Evolutionary conservation across 37 sponge, comb jelly and placozoan genomes (phyloP).

Genomic region (Spongilla lacustris): DNA sequence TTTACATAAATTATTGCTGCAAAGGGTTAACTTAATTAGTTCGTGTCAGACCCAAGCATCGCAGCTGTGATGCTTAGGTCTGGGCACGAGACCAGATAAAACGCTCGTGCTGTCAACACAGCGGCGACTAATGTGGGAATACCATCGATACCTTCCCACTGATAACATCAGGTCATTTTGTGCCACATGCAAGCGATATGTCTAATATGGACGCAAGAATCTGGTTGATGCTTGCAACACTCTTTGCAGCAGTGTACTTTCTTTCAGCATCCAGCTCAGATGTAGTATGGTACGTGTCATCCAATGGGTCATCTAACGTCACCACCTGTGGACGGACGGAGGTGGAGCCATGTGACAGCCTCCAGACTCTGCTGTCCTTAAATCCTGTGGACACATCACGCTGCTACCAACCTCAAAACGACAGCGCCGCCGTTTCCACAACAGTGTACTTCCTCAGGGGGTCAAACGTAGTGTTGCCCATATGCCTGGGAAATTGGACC

Average conservation of each 20-base stretch:
- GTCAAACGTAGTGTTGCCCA: not conserved
- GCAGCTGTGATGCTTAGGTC: no score
- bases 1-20: no score
- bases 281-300: slow-evolving; percentile 53
- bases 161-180: not conserved
- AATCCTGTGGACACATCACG: not conserved
- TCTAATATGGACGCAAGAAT: not conserved
- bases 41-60: no score
- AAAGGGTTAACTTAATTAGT: no score
- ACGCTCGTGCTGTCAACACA: no score
- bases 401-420: not conserved
- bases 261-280: not conserved
- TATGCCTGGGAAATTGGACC: slow-evolving; percentile 56
- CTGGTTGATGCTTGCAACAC: not conserved
- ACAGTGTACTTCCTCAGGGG: slow-evolving; percentile 41
- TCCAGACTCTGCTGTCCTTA: slow-evolving; percentile 8
- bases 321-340: slow-evolving; percentile 41
- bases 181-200: not conserved
- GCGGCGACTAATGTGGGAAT: no score
- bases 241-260: not conserved
- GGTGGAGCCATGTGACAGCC: slow-evolving; percentile 33
- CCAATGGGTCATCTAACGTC: slow-evolving; percentile 18
- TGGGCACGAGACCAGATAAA: no score
- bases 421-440: slow-evolving; percentile 23
- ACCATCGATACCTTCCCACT: no score